Conservation (phyloP, 30 jellyfish, hydroid and myxozoan species). For the Aurelia aurita region DNA sequence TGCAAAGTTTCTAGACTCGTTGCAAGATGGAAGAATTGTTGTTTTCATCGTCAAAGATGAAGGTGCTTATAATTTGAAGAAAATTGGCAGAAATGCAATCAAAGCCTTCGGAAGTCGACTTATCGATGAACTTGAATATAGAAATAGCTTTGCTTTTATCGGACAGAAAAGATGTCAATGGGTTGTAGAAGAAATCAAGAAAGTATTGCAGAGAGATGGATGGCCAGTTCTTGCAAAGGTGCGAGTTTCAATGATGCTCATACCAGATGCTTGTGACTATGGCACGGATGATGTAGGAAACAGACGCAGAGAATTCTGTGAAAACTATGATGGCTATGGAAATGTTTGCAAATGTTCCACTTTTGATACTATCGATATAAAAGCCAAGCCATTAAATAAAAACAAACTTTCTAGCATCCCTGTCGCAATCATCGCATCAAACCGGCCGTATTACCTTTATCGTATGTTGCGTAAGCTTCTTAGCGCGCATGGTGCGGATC, state of each 20-base stretch:
- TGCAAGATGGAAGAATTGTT: conserved; percentile 89
- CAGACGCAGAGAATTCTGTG: conserved; percentile 81
- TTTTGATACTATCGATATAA: conserved; percentile 75
- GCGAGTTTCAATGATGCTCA: conserved; percentile 55
- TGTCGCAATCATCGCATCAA: conserved; percentile 95
- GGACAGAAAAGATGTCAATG: conserved; percentile 67
- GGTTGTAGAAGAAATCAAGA: conserved; percentile 79
- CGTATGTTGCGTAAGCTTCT: conserved; percentile 94
- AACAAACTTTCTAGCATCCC: conserved; percentile 76
- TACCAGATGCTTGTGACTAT: conserved; percentile 61
- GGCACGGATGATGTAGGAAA: conserved; percentile 54
- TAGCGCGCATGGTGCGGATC: conserved; percentile 92
- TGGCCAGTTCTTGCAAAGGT: conserved; percentile 89
- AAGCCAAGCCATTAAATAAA: conserved; percentile 50
- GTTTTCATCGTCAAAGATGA: conserved; percentile 89
- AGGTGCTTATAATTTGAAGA: conserved; percentile 78
- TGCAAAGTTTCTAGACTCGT: conserved; percentile 65
- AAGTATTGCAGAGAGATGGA: conserved; percentile 37
- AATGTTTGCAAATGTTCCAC: conserved; percentile 89
- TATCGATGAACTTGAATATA: conserved; percentile 62
- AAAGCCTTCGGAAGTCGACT: conserved; percentile 84
- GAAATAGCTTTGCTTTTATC: conserved; percentile 91
- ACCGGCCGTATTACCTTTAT: conserved; percentile 90
- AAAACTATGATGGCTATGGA: conserved; percentile 91
- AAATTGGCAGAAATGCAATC: conserved; percentile 65